phyloP scores from a whole-genome alignment of 2,113 vertebrate genomes.

The Boleophthalmus pectinirostris region DNA sequence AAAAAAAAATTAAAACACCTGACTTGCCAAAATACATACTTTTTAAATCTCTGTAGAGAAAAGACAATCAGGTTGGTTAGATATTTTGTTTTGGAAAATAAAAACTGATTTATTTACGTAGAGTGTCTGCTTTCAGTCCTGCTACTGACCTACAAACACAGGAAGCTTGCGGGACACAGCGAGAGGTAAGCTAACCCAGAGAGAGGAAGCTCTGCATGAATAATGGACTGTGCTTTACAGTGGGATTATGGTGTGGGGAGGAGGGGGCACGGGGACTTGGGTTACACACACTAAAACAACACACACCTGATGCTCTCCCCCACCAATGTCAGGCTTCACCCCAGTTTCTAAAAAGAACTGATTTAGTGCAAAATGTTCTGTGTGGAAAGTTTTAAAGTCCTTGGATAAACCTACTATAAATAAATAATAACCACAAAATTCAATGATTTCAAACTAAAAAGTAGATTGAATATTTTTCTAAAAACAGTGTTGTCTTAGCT shows the following conservation, averaged over 20 bases:
- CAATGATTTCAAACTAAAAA: background rate
- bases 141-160: constrained; percentile 50
- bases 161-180: constrained; percentile 39
- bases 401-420: background rate
- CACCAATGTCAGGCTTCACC: background rate
- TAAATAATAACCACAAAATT: background rate
- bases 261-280: constrained; percentile 28
- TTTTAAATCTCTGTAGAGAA: background rate
- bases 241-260: constrained; percentile 43
- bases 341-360: background rate
- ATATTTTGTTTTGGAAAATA: constrained; percentile 22
- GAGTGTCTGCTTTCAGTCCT: constrained; percentile 18
- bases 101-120: background rate
- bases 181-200: constrained; percentile 50
- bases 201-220: constrained; percentile 69
- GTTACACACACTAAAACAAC: constrained; percentile 45
- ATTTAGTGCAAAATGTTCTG: background rate
- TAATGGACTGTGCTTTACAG: constrained; percentile 58
- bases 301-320: constrained; percentile 29
- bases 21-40: too few species aligned
- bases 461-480: background rate
- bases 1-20: too few species aligned
- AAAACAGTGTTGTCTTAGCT: background rate
- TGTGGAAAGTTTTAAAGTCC: background rate
- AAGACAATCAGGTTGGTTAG: background rate